These are phyloP conservation scores for Beris morrisii DNA, from an alignment of 2,888 invertebrate genomes.

Conservation along the genomic window DNA sequence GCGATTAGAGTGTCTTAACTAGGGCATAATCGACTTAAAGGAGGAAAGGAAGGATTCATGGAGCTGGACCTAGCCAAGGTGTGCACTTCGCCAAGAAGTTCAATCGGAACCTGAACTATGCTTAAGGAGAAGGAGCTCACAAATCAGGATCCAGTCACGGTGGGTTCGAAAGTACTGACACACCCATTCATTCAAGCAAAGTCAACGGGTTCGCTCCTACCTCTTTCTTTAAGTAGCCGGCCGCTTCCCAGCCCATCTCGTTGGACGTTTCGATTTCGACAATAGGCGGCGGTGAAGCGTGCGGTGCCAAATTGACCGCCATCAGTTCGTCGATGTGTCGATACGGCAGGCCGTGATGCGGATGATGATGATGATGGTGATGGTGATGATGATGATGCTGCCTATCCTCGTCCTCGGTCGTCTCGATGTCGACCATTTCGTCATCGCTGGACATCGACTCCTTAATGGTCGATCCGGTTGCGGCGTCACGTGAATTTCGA, in stretches of 20 bases:
- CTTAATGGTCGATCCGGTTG: constrained; percentile 45
- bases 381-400: neutral
- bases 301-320: neutral
- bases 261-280: constrained; percentile 32
- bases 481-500: constrained; percentile 52
- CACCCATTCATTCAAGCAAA: too few species aligned
- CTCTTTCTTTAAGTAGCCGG: constrained; percentile 33
- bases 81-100: too few species aligned
- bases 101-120: too few species aligned
- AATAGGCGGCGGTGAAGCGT: constrained; percentile 17
- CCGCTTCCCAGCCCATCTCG: constrained; percentile 32
- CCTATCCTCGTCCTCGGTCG: constrained; percentile 71
- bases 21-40: too few species aligned
- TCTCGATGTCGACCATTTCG: constrained; percentile 84
- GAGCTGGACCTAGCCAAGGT: too few species aligned
- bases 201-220: constrained; percentile 14
- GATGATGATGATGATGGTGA: neutral
- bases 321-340: constrained; percentile 8
- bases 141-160: too few species aligned
- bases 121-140: too few species aligned
- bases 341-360: neutral
- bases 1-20: too few species aligned
- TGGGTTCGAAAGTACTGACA: too few species aligned
- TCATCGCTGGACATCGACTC: constrained; percentile 64
- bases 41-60: too few species aligned